phyloP scores from a whole-genome alignment of 2,113 vertebrate genomes.

The Dicerorhinus sumatrensis region DNA sequence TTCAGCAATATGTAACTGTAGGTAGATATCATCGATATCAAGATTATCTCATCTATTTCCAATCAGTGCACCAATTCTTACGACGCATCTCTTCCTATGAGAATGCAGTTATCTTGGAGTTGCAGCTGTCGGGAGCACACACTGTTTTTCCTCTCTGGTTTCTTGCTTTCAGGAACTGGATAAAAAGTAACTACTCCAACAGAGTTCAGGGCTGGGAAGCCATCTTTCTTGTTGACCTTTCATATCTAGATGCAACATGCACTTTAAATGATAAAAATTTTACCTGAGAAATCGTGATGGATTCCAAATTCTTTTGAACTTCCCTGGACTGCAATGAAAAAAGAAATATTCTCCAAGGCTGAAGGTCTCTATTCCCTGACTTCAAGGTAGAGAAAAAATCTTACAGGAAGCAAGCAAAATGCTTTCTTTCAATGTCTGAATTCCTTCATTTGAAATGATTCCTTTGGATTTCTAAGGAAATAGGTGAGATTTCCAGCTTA shows the following conservation, averaged over 20 bases:
- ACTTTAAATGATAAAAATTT: constrained; percentile 27
- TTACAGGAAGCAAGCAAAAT: not conserved
- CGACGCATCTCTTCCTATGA: not conserved
- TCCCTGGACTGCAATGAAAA: not conserved
- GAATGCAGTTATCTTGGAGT: not conserved
- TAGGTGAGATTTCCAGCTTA: not conserved
- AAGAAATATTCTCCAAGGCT: not conserved
- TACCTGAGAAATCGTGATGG: not conserved
- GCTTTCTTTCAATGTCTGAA: not conserved
- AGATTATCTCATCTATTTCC: not conserved
- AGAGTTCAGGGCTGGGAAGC: not conserved
- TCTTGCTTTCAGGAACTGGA: not conserved
- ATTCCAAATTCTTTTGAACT: not conserved
- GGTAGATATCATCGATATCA: not conserved
- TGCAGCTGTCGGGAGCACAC: not conserved
- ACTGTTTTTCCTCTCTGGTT: not conserved
- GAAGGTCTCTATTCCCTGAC: not conserved
- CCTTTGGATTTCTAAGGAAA: not conserved
- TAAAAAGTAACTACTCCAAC: not conserved
- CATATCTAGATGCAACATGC: not conserved
- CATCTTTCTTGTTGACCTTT: constrained; percentile 48
- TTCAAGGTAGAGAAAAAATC: not conserved
- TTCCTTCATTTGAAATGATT: not conserved
- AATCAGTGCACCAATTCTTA: not conserved
- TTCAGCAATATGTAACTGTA: not conserved